Conservation (phyloP, 2,888 invertebrate species). For the Platycnemis pennipes region DNA sequence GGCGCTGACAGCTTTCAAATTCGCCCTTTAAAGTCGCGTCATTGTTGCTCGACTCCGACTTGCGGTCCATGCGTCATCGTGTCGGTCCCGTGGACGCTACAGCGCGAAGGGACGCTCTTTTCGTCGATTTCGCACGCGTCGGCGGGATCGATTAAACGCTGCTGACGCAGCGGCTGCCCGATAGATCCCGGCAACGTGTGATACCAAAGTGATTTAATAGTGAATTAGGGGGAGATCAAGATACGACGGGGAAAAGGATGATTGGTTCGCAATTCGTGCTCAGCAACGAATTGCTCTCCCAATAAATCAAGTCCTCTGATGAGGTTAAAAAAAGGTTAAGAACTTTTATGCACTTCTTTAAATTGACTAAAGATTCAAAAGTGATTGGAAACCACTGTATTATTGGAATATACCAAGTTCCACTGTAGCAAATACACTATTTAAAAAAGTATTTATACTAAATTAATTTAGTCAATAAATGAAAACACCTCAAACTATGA, state of each 20-base stretch:
- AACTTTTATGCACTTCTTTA: neutral
- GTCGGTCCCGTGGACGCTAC: neutral
- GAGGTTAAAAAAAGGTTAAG: neutral
- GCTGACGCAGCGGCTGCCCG: neutral
- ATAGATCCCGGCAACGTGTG: constrained; percentile 2
- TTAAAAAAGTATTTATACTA: too few species aligned
- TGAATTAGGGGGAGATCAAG: constrained; percentile 1
- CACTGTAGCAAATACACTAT: too few species aligned
- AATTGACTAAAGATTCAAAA: neutral
- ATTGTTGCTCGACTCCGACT: constrained; percentile 54
- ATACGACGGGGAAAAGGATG: neutral
- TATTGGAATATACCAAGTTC: too few species aligned
- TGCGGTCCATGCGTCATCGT: neutral
- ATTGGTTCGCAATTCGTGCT: constrained; percentile 24
- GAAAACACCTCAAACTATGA: too few species aligned
- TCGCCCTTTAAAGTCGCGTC: constrained; percentile 56
- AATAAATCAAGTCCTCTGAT: neutral
- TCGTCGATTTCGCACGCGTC: neutral
- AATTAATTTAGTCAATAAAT: too few species aligned
- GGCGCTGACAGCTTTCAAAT: constrained; percentile 49
- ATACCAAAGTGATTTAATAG: constrained; percentile 58
- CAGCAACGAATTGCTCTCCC: neutral
- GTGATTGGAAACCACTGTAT: neutral
- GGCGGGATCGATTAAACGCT: constrained; percentile 8
- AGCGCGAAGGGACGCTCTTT: neutral